Conservation (phyloP, 2,888 invertebrate genomes). For the Stomorhina lunata region DNA sequence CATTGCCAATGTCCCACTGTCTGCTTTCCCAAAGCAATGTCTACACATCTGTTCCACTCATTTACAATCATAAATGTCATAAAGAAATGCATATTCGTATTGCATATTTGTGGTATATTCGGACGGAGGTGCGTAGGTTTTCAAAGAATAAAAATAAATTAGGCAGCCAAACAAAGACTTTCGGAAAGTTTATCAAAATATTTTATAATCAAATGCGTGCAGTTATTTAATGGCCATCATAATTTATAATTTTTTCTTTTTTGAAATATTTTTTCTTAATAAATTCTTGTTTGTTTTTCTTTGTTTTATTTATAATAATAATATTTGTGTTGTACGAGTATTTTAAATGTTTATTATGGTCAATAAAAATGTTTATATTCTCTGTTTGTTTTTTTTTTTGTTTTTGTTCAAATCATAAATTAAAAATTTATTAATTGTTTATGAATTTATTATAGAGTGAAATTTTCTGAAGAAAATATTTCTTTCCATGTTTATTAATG, state of each 20-base stretch:
- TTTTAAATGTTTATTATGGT: slow-evolving; percentile 36
- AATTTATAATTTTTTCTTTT: slow-evolving; percentile 42
- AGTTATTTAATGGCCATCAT: slow-evolving; percentile 62
- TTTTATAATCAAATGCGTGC: slow-evolving; percentile 58
- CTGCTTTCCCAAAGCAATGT: neutral
- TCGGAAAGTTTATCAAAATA: slow-evolving; percentile 57
- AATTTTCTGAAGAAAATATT: slow-evolving; percentile 23
- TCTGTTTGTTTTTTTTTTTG: neutral
- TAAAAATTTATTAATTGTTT: slow-evolving; percentile 63
- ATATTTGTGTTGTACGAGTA: neutral
- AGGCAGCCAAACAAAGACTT: neutral
- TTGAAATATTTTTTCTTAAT: neutral
- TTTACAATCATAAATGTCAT: slow-evolving; percentile 22
- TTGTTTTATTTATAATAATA: neutral
- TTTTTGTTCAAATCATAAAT: slow-evolving; percentile 58
- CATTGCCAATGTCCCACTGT: slow-evolving; percentile 35
- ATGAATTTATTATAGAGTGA: slow-evolving; percentile 60
- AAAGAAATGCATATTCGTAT: slow-evolving; percentile 6
- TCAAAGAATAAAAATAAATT: neutral
- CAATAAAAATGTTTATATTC: slow-evolving; percentile 59
- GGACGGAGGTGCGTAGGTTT: neutral
- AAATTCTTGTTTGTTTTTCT: slow-evolving; percentile 8
- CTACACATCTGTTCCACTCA: slow-evolving; percentile 42
- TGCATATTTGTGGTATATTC: neutral
- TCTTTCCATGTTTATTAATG: neutral